Evolutionary conservation across 2,888 invertebrate genomes (phyloP).

Genomic region (Pseudococcus jackbeardsleyi): DNA sequence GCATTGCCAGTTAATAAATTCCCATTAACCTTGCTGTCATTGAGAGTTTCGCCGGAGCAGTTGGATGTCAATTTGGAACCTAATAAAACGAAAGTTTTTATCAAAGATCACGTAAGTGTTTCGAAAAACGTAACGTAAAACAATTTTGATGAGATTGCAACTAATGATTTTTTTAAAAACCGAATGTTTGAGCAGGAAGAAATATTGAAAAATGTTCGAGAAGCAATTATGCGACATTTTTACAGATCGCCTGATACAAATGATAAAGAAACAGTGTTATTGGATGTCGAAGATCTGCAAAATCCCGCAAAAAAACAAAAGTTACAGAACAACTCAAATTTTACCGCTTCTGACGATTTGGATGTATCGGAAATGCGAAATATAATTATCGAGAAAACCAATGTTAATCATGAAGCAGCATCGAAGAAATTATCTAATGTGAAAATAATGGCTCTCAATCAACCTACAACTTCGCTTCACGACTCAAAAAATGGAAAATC

Average conservation of each 20-base stretch:
- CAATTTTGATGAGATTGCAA: too few relatives aligned
- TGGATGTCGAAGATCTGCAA: neutral
- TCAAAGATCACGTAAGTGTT: slow-evolving; percentile 72
- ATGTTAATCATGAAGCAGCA: slow-evolving; percentile 49
- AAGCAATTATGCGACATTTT: slow-evolving; percentile 63
- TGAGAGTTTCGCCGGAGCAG: slow-evolving; percentile 71
- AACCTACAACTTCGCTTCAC: neutral
- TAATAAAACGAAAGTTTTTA: slow-evolving; percentile 73
- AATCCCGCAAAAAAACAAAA: neutral
- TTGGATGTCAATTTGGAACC: slow-evolving; percentile 76
- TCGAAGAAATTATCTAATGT: slow-evolving; percentile 46
- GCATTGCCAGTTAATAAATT: slow-evolving; percentile 70
- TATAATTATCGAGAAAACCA: slow-evolving; percentile 11
- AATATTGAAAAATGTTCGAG: slow-evolving; percentile 63
- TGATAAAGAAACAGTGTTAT: neutral
- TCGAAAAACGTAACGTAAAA: too few relatives aligned
- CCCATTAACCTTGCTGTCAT: slow-evolving; percentile 71
- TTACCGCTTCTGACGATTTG: neutral
- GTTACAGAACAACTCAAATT: neutral
- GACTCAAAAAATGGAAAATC: neutral
- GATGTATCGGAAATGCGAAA: neutral
- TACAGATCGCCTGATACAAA: slow-evolving; percentile 1
- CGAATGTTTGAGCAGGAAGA: slow-evolving; percentile 65
- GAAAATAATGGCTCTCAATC: neutral
- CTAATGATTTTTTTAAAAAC: too few relatives aligned